Percentiles rank a stretch among this genome's conserved stretches.
These are phyloP conservation scores for Squalus acanthias DNA, from an alignment of 2,797 vertebrate species.

Conservation along the genomic window DNA sequence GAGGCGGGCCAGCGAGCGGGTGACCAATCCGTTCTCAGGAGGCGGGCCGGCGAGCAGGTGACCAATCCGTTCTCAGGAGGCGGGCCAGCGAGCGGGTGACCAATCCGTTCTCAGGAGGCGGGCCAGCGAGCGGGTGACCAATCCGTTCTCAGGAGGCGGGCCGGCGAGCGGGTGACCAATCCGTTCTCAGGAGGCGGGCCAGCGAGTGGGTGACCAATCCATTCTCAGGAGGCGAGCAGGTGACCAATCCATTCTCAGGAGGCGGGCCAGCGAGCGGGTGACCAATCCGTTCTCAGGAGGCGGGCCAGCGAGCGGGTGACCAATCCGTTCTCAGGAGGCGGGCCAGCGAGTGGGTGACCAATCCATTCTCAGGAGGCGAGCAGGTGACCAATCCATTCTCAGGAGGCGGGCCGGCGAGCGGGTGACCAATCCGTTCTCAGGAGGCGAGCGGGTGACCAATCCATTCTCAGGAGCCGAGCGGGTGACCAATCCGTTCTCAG, in stretches of 20 bases:
- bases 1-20: too few relatives aligned
- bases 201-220: too few relatives aligned
- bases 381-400: too few relatives aligned
- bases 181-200: too few relatives aligned
- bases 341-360: not conserved
- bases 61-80: not conserved
- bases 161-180: not conserved
- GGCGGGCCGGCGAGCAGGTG: not conserved
- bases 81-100: too few relatives aligned
- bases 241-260: not conserved
- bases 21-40: too few relatives aligned
- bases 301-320: not conserved
- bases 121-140: not conserved
- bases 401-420: not conserved
- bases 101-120: too few relatives aligned
- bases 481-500: not conserved
- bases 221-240: not conserved
- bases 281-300: not conserved
- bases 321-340: too few relatives aligned
- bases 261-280: not conserved
- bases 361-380: not conserved
- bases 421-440: not conserved
- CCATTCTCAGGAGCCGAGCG: not conserved
- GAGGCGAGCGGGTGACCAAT: not conserved
- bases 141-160: not conserved